phyloP scores from a whole-genome alignment of 2,113 vertebrate genomes.

The Harpagus bidentatus region DNA sequence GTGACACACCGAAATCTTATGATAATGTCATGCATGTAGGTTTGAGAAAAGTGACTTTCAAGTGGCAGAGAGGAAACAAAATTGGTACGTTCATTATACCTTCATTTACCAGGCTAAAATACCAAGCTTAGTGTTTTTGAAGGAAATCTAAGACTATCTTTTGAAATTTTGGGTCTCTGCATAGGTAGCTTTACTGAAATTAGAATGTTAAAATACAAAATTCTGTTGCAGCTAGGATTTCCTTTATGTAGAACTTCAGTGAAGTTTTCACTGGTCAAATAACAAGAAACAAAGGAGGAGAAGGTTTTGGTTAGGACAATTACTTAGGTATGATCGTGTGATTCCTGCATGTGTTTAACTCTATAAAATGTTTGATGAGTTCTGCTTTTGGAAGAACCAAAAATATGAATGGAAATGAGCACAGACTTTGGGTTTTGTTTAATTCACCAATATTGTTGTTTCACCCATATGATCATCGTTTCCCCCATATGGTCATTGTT shows the following conservation, averaged over 20 bases:
- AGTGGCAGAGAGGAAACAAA: slow-evolving; percentile 99
- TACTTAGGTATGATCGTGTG: neutral
- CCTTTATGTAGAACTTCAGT: neutral
- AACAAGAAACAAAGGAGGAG: neutral
- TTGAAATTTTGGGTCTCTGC: neutral
- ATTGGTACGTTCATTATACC: slow-evolving; percentile 80
- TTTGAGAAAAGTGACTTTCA: slow-evolving; percentile 97
- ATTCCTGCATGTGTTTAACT: neutral
- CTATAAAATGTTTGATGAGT: neutral
- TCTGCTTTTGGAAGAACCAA: neutral
- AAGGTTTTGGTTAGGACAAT: neutral
- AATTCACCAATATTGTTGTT: neutral
- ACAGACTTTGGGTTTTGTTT: neutral
- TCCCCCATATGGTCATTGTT: neutral
- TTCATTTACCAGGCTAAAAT: neutral
- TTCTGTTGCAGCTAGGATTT: neutral
- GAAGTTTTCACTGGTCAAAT: neutral
- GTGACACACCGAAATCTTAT: slow-evolving; percentile 93
- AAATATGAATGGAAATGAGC: neutral
- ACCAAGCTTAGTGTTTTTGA: neutral
- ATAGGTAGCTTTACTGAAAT: neutral
- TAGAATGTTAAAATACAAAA: neutral
- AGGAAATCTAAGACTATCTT: neutral
- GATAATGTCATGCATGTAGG: slow-evolving; percentile 98
- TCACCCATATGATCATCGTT: neutral